Evolutionary conservation across 2,888 invertebrate genomes (phyloP).

Genomic region (Apotomis turbidana): DNA sequence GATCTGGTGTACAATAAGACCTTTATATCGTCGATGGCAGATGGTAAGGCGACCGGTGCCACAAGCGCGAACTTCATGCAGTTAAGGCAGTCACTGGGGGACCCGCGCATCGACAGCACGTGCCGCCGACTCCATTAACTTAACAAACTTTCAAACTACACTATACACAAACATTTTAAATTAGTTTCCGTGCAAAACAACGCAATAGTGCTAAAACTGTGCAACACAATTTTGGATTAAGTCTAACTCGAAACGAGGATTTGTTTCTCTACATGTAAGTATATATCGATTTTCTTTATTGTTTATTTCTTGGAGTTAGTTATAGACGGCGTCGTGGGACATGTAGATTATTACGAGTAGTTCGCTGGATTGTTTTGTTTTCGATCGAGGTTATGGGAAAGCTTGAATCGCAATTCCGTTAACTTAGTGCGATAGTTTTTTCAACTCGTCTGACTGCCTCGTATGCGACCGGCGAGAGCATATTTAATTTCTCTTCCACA

Average conservation of each 20-base stretch:
- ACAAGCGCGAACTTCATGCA: constrained; percentile 30
- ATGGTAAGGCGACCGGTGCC: constrained; percentile 33
- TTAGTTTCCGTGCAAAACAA: constrained; percentile 3
- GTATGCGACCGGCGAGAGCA: constrained; percentile 36
- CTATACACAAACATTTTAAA: neutral
- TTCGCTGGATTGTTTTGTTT: constrained; percentile 10
- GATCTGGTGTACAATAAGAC: constrained; percentile 25
- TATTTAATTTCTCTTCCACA: constrained; percentile 45
- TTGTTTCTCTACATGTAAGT: constrained; percentile 41
- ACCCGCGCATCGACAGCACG: constrained; percentile 38
- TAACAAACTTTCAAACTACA: constrained; percentile 24
- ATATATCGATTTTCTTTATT: constrained; percentile 41
- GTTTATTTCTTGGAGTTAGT: constrained; percentile 37
- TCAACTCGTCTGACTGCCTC: constrained; percentile 45
- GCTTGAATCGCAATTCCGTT: constrained; percentile 44
- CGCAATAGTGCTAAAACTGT: constrained; percentile 30
- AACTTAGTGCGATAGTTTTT: constrained; percentile 43
- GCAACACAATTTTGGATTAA: constrained; percentile 30
- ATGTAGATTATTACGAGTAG: constrained; percentile 4
- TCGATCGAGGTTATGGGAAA: constrained; percentile 40
- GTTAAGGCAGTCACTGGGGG: constrained; percentile 39
- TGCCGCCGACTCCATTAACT: constrained; percentile 4
- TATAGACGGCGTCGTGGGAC: constrained; percentile 3
- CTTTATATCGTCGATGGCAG: constrained; percentile 17
- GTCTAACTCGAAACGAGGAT: constrained; percentile 27